These are phyloP conservation scores for Moxostoma hubbsi DNA, from an alignment of 2,797 vertebrate species.

Conservation along the genomic window DNA sequence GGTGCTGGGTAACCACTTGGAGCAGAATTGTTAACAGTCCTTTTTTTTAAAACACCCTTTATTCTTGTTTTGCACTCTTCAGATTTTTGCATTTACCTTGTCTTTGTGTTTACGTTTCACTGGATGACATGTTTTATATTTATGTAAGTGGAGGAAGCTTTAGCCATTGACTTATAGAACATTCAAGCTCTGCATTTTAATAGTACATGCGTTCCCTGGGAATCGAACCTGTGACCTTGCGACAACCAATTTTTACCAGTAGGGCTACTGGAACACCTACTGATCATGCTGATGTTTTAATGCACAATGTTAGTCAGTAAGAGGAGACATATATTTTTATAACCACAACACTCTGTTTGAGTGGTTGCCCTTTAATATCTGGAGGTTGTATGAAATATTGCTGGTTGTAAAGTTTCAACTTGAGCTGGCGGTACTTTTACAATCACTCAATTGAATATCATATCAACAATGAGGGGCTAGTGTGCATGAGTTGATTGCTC, in stretches of 20 bases:
- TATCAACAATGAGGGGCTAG: conserved; percentile 10
- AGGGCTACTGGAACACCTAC: no score
- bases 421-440: conserved; percentile 21
- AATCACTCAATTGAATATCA: conserved; percentile 30
- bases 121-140: not conserved
- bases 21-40: not conserved
- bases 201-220: no score
- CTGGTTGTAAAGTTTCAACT: conserved; percentile 19
- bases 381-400: conserved; percentile 39
- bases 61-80: not conserved
- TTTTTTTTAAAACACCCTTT: not conserved
- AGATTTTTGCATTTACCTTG: not conserved
- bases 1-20: not conserved
- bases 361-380: conserved; percentile 20
- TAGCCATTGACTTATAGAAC: no score
- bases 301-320: conserved; percentile 5
- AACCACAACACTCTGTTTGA: conserved; percentile 26
- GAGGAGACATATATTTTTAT: not conserved
- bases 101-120: not conserved
- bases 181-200: no score
- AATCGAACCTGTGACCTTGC: no score
- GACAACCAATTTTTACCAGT: no score
- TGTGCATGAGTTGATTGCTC: not conserved
- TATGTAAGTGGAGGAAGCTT: no score
- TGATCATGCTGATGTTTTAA: not conserved